Evolutionary conservation across 2,113 vertebrate species (phyloP).

Genomic region (Anas platyrhynchos): DNA sequence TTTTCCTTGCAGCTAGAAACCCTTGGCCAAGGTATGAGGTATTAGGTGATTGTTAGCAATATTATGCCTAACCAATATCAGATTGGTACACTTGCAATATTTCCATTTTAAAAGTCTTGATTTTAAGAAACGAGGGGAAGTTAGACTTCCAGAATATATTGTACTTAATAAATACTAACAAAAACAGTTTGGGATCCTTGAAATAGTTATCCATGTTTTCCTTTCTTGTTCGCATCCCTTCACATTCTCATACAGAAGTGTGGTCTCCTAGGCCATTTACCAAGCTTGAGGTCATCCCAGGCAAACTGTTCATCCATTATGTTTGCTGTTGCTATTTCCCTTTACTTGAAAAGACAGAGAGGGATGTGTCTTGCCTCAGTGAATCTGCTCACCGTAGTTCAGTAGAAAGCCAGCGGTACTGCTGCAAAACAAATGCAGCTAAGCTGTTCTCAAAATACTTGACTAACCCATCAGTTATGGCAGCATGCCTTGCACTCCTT

Average conservation of each 20-base stretch:
- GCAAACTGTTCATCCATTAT: not conserved
- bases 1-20: not conserved
- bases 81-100: not conserved
- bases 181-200: not conserved
- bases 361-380: not conserved
- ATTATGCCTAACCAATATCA: not conserved
- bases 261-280: not conserved
- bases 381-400: not conserved
- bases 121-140: not conserved
- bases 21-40: not conserved
- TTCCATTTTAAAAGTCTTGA: not conserved
- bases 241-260: not conserved
- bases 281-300: not conserved
- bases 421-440: not conserved
- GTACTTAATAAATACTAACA: not conserved
- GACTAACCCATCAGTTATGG: not conserved
- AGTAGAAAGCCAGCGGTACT: not conserved
- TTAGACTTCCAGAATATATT: not conserved
- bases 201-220: not conserved
- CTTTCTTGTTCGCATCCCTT: not conserved
- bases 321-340: not conserved
- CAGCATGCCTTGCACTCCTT: not conserved
- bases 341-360: not conserved
- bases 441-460: not conserved
- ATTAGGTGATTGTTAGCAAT: not conserved